Conservation (phyloP, 2,888 invertebrate species). For the Desoria tigrina region DNA sequence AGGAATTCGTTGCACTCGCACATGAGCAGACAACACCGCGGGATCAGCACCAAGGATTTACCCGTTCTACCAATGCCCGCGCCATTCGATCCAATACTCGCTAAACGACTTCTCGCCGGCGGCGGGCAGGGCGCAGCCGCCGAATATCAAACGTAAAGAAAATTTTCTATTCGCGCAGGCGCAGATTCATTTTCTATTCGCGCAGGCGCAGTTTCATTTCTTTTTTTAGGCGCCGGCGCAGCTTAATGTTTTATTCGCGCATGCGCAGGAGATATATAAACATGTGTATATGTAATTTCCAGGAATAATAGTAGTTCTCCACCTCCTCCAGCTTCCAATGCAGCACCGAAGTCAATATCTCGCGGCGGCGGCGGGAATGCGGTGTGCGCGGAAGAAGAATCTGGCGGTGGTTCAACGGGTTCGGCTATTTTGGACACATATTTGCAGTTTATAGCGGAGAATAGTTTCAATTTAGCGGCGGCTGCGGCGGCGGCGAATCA, state of each 20-base stretch:
- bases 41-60: conserved; percentile 88
- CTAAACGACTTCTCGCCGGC: conserved; percentile 78
- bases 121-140: conserved; percentile 58
- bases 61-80: conserved; percentile 91
- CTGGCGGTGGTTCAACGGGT: conserved; percentile 59
- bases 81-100: conserved; percentile 84
- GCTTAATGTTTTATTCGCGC: background rate
- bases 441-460: conserved; percentile 83
- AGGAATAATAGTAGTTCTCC: conserved; percentile 2
- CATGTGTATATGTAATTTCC: conserved; percentile 57
- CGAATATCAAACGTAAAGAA: background rate
- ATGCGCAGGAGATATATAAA: background rate
- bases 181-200: too few relatives aligned
- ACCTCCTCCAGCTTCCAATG: background rate
- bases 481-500: conserved; percentile 58
- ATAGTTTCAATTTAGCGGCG: conserved; percentile 64
- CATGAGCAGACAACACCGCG: conserved; percentile 90
- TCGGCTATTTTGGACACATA: conserved; percentile 83
- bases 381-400: background rate
- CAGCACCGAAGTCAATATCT: background rate
- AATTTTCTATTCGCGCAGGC: background rate
- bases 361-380: background rate
- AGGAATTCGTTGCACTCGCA: conserved; percentile 89
- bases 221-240: too few relatives aligned
- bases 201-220: too few relatives aligned